Conservation (phyloP, 2,888 invertebrate genomes). For the Hemicrepidius hirtus region DNA sequence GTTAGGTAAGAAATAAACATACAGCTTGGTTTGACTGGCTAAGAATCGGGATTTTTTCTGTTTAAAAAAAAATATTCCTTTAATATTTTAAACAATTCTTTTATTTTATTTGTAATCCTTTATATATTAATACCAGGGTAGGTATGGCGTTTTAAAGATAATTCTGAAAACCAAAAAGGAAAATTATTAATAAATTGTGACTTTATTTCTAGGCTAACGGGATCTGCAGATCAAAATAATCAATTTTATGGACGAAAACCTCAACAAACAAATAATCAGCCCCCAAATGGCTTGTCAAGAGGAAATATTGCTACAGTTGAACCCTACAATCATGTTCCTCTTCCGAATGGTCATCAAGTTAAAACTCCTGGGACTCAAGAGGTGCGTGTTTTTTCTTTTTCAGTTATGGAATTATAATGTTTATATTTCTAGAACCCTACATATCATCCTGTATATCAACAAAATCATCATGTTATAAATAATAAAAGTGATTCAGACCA, state of each 20-base stretch:
- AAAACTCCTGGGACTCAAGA: constrained; percentile 66
- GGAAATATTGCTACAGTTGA: constrained; percentile 92
- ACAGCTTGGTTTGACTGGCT: too few relatives aligned
- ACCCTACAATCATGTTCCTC: constrained; percentile 89
- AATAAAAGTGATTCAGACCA: constrained; percentile 64
- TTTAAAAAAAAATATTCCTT: too few relatives aligned
- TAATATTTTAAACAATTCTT: too few relatives aligned
- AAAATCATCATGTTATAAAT: constrained; percentile 65
- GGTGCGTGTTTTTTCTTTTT: constrained; percentile 56
- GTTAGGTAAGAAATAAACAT: constrained; percentile 67
- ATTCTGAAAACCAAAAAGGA: too few relatives aligned
- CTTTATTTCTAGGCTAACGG: constrained; percentile 65
- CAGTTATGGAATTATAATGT: not conserved
- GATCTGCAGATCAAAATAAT: constrained; percentile 67
- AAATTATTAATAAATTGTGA: not conserved
- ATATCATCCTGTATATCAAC: constrained; percentile 69
- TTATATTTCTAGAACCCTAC: constrained; percentile 65
- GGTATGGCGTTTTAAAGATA: too few relatives aligned
- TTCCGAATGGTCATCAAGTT: constrained; percentile 73
- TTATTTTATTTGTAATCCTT: too few relatives aligned
- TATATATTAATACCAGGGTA: too few relatives aligned
- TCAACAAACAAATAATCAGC: constrained; percentile 66
- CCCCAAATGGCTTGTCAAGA: constrained; percentile 77
- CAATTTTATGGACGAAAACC: constrained; percentile 68
- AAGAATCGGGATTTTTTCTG: too few relatives aligned